Evolutionary conservation across 2,113 vertebrate species (phyloP).

Genomic region (Egretta garzetta): DNA sequence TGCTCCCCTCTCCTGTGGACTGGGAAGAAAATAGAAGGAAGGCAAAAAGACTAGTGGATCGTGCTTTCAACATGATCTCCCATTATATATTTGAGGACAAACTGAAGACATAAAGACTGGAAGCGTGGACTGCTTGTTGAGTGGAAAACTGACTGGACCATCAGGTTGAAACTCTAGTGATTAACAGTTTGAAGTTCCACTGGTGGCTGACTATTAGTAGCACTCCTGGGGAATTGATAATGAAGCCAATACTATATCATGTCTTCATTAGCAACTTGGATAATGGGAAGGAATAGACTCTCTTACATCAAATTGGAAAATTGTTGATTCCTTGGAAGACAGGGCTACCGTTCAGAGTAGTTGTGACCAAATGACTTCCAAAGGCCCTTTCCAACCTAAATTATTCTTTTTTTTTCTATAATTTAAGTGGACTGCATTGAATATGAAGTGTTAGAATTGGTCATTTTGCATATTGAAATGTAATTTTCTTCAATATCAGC

Average conservation of each 20-base stretch:
- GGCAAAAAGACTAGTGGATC: not conserved
- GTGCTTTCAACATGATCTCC: not conserved
- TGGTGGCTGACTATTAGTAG: not conserved
- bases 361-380: not conserved
- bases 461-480: not conserved
- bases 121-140: not conserved
- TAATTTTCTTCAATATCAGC: not conserved
- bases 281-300: not conserved
- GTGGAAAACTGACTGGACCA: not conserved
- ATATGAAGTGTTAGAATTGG: not conserved
- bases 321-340: not conserved
- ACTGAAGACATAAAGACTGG: not conserved
- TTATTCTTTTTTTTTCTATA: not conserved
- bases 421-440: not conserved
- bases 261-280: not conserved
- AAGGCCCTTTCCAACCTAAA: not conserved
- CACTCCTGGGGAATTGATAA: not conserved
- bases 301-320: not conserved
- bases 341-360: not conserved
- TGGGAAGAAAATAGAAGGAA: not conserved
- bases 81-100: not conserved
- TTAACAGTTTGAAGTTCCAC: not conserved
- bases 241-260: not conserved
- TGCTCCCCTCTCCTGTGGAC: rapidly evolving
- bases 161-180: not conserved